Evolutionary conservation across 2,113 vertebrate species (phyloP), one percentile per base, ranked within the genome.

Genomic region (Cottus gobio): DNA sequence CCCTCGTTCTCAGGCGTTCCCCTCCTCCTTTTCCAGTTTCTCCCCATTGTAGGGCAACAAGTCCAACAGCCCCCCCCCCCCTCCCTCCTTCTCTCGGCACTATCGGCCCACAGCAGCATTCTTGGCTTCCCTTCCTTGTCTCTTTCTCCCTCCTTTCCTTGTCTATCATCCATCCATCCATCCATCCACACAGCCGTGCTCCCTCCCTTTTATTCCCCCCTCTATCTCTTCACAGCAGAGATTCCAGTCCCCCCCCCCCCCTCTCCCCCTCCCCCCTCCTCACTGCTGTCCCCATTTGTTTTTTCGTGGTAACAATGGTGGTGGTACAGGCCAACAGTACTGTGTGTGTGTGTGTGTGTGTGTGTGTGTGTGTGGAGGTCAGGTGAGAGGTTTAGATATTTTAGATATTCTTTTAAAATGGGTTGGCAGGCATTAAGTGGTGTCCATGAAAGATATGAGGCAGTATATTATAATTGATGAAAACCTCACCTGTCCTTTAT

Each of bases 101-200:
- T 93, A 92, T 93, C 92, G 71, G 77, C 82, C 75, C 63, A 57
- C 72, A 80, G 77, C 92, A 94, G 90, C 62, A 24, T 79, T 68
- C 80, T 88, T 87, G 84, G 82, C 83, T 81, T 48, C 75, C 46
- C 54, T 50, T 76, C 75, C 75, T 77, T 60, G 39, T 76, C 50
- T 87, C 46, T 75, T 42, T 86, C 71, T 71, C 31, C 34, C 24
- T 76, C 67, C 57, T 79, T 75, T 69, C 48, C 66, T 68, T 69
- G 46, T 69, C 66, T 34, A 34, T 62, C 79, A 78, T 78, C 68
- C 78, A 80, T 80, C 70, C 88, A 60, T 86, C 80, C 88, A 60
- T 86, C 80, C 85, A 78, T 86, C 85, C 80, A 64, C 64, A 48
- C 79, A 71, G 69, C 84, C 39, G 3, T 68, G 39, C 61, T 87